Conservation (phyloP, 2,113 vertebrate genomes). For the Cariama cristata region DNA sequence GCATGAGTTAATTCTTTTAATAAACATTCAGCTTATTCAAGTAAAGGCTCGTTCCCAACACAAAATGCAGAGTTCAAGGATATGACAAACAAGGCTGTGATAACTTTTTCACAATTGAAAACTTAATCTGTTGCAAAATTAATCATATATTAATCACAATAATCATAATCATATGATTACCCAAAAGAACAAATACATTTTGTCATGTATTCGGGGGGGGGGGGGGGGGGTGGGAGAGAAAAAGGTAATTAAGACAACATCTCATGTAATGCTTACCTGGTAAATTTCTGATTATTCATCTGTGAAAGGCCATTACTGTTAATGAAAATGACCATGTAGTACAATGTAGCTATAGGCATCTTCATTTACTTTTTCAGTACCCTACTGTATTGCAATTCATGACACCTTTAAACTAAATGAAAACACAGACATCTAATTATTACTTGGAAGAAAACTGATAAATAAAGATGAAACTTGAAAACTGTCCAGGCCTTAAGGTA, state of each 20-base stretch:
- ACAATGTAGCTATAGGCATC: not conserved
- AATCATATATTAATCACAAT: not conserved
- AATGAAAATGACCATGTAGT: not conserved
- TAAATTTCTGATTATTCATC: not conserved
- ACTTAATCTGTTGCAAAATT: not conserved
- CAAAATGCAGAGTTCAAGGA: not conserved
- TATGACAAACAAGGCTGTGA: not conserved
- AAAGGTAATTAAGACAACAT: not conserved
- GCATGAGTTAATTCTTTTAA: not conserved
- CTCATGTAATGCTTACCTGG: not conserved
- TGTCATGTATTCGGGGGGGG: not conserved
- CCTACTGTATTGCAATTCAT: not conserved
- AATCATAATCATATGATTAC: not conserved
- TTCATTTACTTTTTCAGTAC: not conserved
- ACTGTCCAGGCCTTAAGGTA: not conserved
- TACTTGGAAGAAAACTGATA: not conserved
- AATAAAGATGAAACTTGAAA: not conserved
- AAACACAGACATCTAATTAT: not conserved
- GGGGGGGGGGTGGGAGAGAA: fast-evolving
- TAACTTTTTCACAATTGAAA: not conserved
- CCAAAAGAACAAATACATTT: not conserved
- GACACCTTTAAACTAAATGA: not conserved
- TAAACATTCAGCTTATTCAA: not conserved
- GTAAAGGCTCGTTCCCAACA: not conserved
- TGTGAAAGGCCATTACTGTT: not conserved